Evolutionary conservation across 2,113 vertebrate genomes (phyloP), one percentile per base, ranked within the genome.

Genomic region (Eidolon helvum): DNA sequence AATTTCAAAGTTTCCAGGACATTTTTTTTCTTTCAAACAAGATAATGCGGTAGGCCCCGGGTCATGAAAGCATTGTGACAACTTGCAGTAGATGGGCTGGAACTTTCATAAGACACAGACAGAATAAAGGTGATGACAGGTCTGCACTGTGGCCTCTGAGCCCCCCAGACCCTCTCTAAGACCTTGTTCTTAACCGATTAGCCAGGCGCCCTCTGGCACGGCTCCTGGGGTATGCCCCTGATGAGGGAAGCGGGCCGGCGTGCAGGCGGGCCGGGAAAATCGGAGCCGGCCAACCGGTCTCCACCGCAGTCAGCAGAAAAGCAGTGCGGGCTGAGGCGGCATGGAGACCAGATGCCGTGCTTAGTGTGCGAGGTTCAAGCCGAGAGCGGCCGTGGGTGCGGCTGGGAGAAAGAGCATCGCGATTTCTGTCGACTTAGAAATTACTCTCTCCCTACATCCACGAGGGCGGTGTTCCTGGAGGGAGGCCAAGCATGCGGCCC

Each of bases 271-370:
- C 85, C 68, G 87, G 59, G 95, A 50, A 66, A 74, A 33, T 75
- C 87, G 35, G 69, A 77, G 72, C 84, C 16, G 90, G 72, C 87
- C 45, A 10, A 4, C 45, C 57, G 28, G 59, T 83, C 87, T 74
- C 78, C 59, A 21, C 86, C 28, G n/a, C 35, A 63, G 94, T 96
- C 95, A 92, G 96, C 94, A 78, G 94, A 71, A 96, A 93, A 5
- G 74, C 92, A 55, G 3, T 5, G 87, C 40, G 38, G 57, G 83
- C 95, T n/a, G 96, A 93, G 91, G 71, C 87, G 8, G 0, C 43
- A 1, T 0, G 50, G 80, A 89, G 38, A 57, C 87, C 74, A 80
- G 91, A 78, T 6, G 84, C 16, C 19, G 4, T 69, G 59, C 45
- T 83, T 28, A 24, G 35, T 55, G 50, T 59, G 93, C 94, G 61